These are phyloP conservation scores for Drosophila tripunctata DNA, from an alignment of 2,888 invertebrate species.

Conservation along the genomic window DNA sequence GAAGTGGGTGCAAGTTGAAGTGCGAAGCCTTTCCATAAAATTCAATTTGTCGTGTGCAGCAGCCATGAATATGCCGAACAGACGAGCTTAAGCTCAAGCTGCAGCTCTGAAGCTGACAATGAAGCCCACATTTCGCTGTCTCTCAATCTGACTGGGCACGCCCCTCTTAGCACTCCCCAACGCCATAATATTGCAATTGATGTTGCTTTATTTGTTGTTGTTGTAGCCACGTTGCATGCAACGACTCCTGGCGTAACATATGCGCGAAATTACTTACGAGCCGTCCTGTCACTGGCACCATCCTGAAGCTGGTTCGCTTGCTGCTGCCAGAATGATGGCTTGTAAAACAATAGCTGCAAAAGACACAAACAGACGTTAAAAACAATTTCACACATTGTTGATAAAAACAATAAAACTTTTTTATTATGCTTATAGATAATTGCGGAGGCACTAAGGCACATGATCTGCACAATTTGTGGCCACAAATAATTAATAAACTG, in stretches of 20 bases:
- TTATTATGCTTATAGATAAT: conserved; percentile 24
- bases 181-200: conserved; percentile 36
- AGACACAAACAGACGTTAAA: conserved; percentile 32
- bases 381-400: conserved; percentile 37
- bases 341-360: conserved; percentile 63
- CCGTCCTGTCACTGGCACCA: conserved; percentile 46
- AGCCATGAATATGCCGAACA: conserved; percentile 79
- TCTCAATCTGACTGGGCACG: conserved; percentile 30
- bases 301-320: conserved; percentile 28
- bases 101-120: conserved; percentile 38
- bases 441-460: conserved; percentile 32
- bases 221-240: conserved; percentile 28
- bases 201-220: conserved; percentile 17
- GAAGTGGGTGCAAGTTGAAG: conserved; percentile 5
- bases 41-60: conserved; percentile 80
- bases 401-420: conserved; percentile 34
- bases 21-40: conserved; percentile 74
- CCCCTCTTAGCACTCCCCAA: conserved; percentile 1
- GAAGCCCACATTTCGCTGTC: conserved; percentile 57
- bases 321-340: conserved; percentile 29
- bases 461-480: conserved; percentile 30
- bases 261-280: conserved; percentile 78
- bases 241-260: conserved; percentile 68
- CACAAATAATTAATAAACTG: conserved; percentile 27
- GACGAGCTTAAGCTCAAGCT: conserved; percentile 53